These are phyloP conservation scores for Aphis gossypii DNA, from an alignment of 1,140 invertebrate genomes.

Conservation along the genomic window DNA sequence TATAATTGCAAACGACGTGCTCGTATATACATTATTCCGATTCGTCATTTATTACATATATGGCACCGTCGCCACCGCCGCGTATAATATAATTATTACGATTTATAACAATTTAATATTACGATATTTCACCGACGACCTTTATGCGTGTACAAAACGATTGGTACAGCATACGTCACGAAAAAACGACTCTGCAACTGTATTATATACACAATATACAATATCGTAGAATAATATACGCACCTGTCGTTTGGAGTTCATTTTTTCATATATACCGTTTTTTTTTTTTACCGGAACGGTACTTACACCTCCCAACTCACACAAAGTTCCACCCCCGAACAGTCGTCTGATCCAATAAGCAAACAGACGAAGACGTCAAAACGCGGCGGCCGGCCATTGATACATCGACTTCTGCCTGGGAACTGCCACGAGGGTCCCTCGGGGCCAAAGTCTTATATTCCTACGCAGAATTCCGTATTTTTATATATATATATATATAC, in stretches of 20 bases:
- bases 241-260: neutral
- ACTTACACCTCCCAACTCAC: neutral
- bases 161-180: neutral
- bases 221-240: neutral
- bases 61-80: too few species aligned
- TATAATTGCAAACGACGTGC: neutral
- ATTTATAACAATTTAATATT: too few species aligned
- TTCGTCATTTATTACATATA: neutral
- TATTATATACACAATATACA: too few species aligned
- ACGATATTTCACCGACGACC: neutral
- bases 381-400: neutral
- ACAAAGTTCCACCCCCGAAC: neutral
- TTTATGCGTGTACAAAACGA: neutral
- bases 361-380: neutral
- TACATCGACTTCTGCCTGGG: neutral
- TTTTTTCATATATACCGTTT: neutral
- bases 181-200: neutral
- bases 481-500: neutral
- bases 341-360: neutral
- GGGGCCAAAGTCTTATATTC: neutral
- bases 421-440: neutral
- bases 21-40: too few species aligned
- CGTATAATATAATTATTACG: neutral
- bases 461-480: neutral
- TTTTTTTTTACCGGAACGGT: neutral